phyloP scores from a whole-genome alignment of 2,797 vertebrate genomes.

The Notolabrus celidotus region DNA sequence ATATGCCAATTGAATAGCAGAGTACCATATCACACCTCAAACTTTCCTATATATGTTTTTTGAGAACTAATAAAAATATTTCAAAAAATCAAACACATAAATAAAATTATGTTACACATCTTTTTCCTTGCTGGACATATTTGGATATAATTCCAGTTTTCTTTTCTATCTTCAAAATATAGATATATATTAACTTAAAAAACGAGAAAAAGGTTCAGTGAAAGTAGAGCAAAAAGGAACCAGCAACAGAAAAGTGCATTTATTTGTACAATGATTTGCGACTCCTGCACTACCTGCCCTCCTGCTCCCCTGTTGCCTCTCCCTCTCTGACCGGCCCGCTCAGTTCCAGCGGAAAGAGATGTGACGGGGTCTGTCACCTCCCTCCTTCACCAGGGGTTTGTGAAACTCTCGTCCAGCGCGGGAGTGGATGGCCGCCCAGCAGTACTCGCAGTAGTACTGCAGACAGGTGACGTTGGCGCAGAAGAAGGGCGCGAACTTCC shows the following conservation, averaged over 20 bases:
- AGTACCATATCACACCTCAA: slow-evolving; percentile 82
- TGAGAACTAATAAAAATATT: slow-evolving; percentile 82
- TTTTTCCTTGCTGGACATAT: slow-evolving; percentile 80
- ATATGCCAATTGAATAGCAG: slow-evolving; percentile 82
- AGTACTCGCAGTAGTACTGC: slow-evolving; percentile 99
- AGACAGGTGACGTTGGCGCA: slow-evolving; percentile 99
- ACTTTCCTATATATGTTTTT: slow-evolving; percentile 75
- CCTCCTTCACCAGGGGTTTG: slow-evolving; percentile 99
- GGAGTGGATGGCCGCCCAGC: slow-evolving; percentile 99
- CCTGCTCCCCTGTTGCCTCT: slow-evolving; percentile 74
- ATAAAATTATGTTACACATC: slow-evolving; percentile 82
- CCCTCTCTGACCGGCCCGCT: slow-evolving; percentile 64
- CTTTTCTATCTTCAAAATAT: slow-evolving; percentile 85
- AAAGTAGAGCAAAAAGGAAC: slow-evolving; percentile 88
- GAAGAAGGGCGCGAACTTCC: slow-evolving; percentile 99
- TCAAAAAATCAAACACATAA: slow-evolving; percentile 79
- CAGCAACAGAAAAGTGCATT: slow-evolving; percentile 99
- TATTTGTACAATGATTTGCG: slow-evolving; percentile 91
- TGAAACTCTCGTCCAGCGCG: slow-evolving; percentile 98
- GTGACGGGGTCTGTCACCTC: slow-evolving; percentile 97
- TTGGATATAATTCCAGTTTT: slow-evolving; percentile 82
- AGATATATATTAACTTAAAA: slow-evolving; percentile 82
- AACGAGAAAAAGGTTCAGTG: slow-evolving; percentile 65
- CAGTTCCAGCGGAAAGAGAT: slow-evolving; percentile 99
- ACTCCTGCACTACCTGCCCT: slow-evolving; percentile 84